Percentiles rank a stretch among this genome's conserved stretches.
Conservation (phyloP, 2,888 invertebrate genomes). For the Cataglyphis altisquamis region DNA sequence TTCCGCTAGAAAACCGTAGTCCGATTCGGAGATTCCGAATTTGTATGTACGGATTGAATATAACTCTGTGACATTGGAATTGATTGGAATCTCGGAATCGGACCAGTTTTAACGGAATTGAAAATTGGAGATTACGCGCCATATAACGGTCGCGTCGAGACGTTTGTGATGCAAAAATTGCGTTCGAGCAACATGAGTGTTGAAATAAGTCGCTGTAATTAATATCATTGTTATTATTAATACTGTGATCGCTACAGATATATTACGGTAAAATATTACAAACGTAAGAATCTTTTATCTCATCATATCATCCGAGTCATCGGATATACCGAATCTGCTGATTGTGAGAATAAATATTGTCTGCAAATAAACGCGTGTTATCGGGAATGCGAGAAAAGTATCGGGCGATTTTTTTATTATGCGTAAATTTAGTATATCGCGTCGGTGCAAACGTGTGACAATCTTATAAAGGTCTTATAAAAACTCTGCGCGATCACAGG, state of each 20-base stretch:
- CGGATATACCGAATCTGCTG: neutral
- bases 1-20: too few species aligned
- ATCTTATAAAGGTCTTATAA: neutral
- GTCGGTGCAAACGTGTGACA: neutral
- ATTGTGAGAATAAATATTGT: neutral
- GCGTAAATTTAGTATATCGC: neutral
- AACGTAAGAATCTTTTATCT: neutral
- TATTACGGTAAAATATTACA: neutral
- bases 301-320: neutral
- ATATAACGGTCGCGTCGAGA: neutral
- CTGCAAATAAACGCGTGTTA: neutral
- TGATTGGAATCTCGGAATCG: neutral
- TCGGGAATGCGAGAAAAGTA: neutral
- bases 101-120: neutral
- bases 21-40: neutral
- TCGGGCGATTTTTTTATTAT: neutral
- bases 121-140: neutral
- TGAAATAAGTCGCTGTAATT: neutral
- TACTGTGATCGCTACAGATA: neutral
- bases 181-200: neutral
- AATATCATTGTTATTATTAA: neutral
- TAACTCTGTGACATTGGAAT: neutral
- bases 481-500: neutral
- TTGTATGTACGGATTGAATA: neutral
- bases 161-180: neutral